Percentiles rank a stretch among this genome's conserved stretches.
These are phyloP conservation scores for Falco punctatus DNA, from an alignment of 2,113 vertebrate species.

Conservation along the genomic window DNA sequence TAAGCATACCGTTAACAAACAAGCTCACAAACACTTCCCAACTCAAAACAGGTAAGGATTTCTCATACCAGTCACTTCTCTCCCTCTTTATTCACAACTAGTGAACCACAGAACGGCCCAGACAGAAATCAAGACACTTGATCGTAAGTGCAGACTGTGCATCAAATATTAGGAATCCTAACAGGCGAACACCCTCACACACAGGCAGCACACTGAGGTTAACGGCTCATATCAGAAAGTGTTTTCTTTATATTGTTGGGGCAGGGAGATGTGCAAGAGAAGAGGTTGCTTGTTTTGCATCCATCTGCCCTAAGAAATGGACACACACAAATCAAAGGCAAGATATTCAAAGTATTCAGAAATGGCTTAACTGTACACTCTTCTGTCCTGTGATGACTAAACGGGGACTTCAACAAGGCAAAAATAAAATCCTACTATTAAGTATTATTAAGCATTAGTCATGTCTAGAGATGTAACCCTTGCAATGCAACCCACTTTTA, in stretches of 20 bases:
- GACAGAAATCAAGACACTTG: neutral
- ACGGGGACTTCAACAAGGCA: neutral
- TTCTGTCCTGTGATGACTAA: neutral
- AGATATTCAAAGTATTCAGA: neutral
- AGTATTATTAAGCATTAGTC: slow-evolving; percentile 10
- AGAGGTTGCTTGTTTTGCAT: neutral
- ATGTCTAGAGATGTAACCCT: neutral
- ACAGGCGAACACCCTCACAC: neutral
- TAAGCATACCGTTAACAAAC: neutral
- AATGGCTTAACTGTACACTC: neutral
- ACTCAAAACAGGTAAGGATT: neutral
- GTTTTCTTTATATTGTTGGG: neutral
- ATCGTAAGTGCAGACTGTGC: neutral
- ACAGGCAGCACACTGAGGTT: neutral
- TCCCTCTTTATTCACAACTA: neutral
- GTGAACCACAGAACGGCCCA: neutral
- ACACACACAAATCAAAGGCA: neutral
- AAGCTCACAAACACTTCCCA: neutral
- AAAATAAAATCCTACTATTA: slow-evolving; percentile 19
- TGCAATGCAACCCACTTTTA: neutral
- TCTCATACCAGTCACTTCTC: neutral
- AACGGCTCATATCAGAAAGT: fast-evolving
- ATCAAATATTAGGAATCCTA: neutral
- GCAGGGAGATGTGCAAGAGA: neutral
- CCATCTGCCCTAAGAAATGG: neutral